Base-by-base conservation (phyloP, 1,140 invertebrate genomes). In the Ganaspis sp. region DNA sequence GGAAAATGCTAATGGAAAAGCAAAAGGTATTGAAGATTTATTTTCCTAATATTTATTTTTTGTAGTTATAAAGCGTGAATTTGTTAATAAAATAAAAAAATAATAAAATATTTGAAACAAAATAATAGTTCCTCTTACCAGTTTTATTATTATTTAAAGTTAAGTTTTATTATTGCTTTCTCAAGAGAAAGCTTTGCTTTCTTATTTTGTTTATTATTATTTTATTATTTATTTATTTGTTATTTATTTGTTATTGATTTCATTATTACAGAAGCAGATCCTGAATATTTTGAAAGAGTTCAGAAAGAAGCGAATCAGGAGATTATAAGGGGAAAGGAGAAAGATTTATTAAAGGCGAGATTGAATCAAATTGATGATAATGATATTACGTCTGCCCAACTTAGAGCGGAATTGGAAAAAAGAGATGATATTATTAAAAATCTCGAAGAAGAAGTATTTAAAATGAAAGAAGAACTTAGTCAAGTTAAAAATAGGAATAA, bases 401-500 rank as follows among this genome's bases (percentile, higher is more conserved):
- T 94, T 81, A 90, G 93, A 83, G 93, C 94, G 71, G 93, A 95
- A 64, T 84, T 96, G 73, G 93, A 94, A 80, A 93, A 93, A 81
- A 94, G 94, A 83, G 93, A 95, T 81, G 90, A 93, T 85, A 93
- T 94, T 87, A 95, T 95, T 82, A 83, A 85, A 72, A 84, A 91
- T 38, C 88, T 96, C 19, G 92, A 90, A 79, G 90, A 92, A 81
- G 93, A 95, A 87, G 88, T 96, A 21, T 91, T 92, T 40, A 92
- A 86, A 70, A 86, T 95, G 64, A 94, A 94, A 84, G 91, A 93
- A 76, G 95, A 96, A 85, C 91, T 96, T 15, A 89, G 93, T 21
- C 92, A 93, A 88, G 95, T 96, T 1, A 96, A 96, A 87, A 92
- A 93, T 72, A 93, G 95, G 84, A 96, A 96, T 89, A 95, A 94